phyloP scores from a whole-genome alignment of 2,888 invertebrate genomes.

The Zelleria hepariella region DNA sequence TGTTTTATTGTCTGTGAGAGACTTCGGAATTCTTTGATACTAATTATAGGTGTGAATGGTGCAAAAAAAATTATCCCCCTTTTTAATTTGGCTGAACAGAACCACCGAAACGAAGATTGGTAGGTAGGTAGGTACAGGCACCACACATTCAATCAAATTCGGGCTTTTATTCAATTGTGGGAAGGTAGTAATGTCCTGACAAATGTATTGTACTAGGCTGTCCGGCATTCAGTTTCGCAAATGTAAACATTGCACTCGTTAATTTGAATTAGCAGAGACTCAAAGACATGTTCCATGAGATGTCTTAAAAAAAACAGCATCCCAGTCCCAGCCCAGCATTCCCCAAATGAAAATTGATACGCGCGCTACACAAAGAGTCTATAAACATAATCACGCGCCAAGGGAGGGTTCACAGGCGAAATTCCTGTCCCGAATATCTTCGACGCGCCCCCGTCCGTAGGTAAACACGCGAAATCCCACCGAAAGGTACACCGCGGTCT shows the following conservation, averaged over 20 bases:
- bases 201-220: no score
- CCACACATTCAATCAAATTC: no score
- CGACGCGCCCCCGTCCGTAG: slow-evolving; percentile 45
- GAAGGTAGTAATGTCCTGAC: no score
- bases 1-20: slow-evolving; percentile 22
- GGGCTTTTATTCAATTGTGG: no score
- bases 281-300: slow-evolving; percentile 8
- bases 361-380: slow-evolving; percentile 12
- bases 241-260: no score
- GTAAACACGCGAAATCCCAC: slow-evolving; percentile 72
- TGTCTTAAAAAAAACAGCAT: not conserved
- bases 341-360: not conserved
- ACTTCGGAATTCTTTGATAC: not conserved
- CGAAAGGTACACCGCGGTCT: slow-evolving; percentile 70
- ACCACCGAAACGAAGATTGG: no score
- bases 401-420: slow-evolving; percentile 60
- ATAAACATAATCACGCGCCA: slow-evolving; percentile 41
- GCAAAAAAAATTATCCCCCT: not conserved
- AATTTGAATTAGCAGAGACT: no score
- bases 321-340: not conserved
- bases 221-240: no score
- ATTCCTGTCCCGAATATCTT: slow-evolving; percentile 59
- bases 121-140: no score
- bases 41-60: not conserved
- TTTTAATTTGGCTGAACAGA: not conserved